Evolutionary conservation across 2,797 vertebrate genomes (phyloP).

Genomic region (Sylvia borin): DNA sequence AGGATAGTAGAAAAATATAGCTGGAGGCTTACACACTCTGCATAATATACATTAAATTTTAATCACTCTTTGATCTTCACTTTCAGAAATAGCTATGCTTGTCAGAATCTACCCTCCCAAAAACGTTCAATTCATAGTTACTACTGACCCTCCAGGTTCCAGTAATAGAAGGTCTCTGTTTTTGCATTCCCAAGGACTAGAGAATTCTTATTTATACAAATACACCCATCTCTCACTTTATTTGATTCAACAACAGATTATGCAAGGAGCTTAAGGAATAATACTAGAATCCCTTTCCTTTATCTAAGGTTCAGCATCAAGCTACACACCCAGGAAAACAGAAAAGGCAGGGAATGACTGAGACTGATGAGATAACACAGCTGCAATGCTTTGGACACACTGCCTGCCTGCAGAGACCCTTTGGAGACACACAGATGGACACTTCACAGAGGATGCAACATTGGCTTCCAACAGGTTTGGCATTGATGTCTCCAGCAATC

Average conservation of each 20-base stretch:
- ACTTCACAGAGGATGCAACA: slow-evolving; percentile 6
- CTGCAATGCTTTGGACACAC: slow-evolving; percentile 2
- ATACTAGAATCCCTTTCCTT: slow-evolving; percentile 16
- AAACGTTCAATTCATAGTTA: not conserved
- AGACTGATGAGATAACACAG: not conserved
- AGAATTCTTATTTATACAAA: not conserved
- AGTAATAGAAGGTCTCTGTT: not conserved
- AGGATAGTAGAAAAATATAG: slow-evolving; percentile 32
- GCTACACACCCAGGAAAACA: slow-evolving; percentile 30
- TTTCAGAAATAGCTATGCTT: slow-evolving; percentile 60
- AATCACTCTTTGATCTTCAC: slow-evolving; percentile 58
- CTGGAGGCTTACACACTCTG: slow-evolving; percentile 55
- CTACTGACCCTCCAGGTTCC: slow-evolving; percentile 29
- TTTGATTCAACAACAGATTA: not conserved
- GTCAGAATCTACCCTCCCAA: slow-evolving; percentile 40
- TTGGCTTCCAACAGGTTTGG: not conserved
- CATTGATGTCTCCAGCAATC: not conserved
- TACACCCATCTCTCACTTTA: not conserved
- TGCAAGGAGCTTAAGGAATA: not conserved
- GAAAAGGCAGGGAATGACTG: slow-evolving; percentile 32
- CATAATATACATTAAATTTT: slow-evolving; percentile 62
- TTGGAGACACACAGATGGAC: slow-evolving; percentile 17
- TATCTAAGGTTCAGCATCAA: slow-evolving; percentile 27
- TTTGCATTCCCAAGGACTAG: not conserved
- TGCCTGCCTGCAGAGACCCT: not conserved